Percentiles rank a stretch among this genome's conserved stretches.
Evolutionary conservation across 2,888 invertebrate species (phyloP).

Genomic region (Alloscopus bannaensis): DNA sequence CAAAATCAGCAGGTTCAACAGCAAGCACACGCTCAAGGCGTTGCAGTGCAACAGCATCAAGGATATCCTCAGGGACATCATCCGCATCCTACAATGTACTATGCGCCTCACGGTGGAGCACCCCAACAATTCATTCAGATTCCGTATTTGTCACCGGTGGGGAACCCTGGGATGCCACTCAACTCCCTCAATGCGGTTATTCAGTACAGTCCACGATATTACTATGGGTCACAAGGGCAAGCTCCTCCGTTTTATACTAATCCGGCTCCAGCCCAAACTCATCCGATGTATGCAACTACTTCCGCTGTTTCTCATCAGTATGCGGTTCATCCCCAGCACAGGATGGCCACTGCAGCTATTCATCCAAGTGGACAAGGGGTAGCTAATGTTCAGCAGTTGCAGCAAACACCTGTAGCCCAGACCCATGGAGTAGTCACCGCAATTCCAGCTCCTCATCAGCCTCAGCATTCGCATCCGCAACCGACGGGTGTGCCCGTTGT

Average conservation of each 20-base stretch:
- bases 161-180: slow-evolving; percentile 51
- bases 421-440: slow-evolving; percentile 45
- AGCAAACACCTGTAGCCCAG: slow-evolving; percentile 56
- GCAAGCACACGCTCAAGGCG: slow-evolving; percentile 43
- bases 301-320: slow-evolving; percentile 49
- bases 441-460: slow-evolving; percentile 55
- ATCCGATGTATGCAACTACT: slow-evolving; percentile 20
- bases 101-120: slow-evolving; percentile 19
- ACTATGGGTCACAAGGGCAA: slow-evolving; percentile 22
- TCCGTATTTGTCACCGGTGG: slow-evolving; percentile 24
- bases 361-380: slow-evolving; percentile 49
- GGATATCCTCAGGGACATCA: slow-evolving; percentile 57
- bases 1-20: slow-evolving; percentile 59
- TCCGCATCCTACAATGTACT: slow-evolving; percentile 42
- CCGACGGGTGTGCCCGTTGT: slow-evolving; percentile 60
- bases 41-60: slow-evolving; percentile 55
- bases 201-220: slow-evolving; percentile 30
- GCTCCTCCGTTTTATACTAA: slow-evolving; percentile 13
- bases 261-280: neutral
- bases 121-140: slow-evolving; percentile 48
- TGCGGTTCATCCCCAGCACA: slow-evolving; percentile 42
- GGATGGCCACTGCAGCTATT: slow-evolving; percentile 48
- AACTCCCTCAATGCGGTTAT: slow-evolving; percentile 24
- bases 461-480: slow-evolving; percentile 60
- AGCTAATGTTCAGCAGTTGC: slow-evolving; percentile 57